Conservation (phyloP, 1,140 invertebrate genomes). For the Octopus bimaculoides region DNA sequence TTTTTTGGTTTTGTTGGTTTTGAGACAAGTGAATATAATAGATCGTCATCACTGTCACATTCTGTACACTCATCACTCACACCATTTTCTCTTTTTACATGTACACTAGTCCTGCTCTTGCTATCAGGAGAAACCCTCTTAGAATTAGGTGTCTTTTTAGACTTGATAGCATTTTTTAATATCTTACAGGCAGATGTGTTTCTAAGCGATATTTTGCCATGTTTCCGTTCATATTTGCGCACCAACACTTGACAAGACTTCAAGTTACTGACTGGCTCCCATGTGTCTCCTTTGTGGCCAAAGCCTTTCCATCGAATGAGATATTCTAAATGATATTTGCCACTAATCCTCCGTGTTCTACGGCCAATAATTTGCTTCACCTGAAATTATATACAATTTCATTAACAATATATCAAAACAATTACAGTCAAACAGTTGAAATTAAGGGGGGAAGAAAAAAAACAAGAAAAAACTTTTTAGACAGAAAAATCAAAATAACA, state of each 20-base stretch:
- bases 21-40: not conserved
- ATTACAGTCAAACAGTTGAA: too few relatives aligned
- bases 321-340: slow-evolving; percentile 30
- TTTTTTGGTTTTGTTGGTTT: not conserved
- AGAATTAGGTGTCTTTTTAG: not conserved
- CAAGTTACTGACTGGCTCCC: slow-evolving; percentile 43
- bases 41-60: not conserved
- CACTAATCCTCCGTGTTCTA: slow-evolving; percentile 16
- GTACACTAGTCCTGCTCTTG: not conserved
- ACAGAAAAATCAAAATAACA: too few relatives aligned
- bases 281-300: slow-evolving; percentile 36
- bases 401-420: too few relatives aligned
- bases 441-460: too few relatives aligned
- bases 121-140: not conserved
- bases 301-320: slow-evolving; percentile 44
- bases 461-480: too few relatives aligned
- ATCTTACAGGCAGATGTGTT: not conserved
- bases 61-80: not conserved
- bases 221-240: not conserved
- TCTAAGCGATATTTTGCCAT: not conserved
- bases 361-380: slow-evolving; percentile 33
- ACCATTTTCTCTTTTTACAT: not conserved
- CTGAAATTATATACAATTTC: slow-evolving; percentile 20
- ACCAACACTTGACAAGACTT: slow-evolving; percentile 29
- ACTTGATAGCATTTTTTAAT: not conserved